Evolutionary conservation across 2,113 vertebrate genomes (phyloP).

Genomic region (Mus spicilegus): DNA sequence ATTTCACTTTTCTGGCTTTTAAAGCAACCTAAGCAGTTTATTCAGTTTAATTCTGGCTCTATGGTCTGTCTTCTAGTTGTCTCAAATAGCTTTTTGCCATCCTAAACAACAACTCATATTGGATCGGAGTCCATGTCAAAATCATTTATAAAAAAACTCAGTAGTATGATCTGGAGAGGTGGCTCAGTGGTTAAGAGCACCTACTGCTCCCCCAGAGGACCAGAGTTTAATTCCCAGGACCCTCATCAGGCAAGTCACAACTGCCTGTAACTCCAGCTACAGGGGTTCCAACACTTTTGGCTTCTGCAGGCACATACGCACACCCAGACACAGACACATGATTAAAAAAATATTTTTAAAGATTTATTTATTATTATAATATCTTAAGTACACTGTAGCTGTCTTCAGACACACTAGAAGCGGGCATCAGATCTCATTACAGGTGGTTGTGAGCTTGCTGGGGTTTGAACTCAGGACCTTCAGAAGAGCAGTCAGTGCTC

Average conservation of each 20-base stretch:
- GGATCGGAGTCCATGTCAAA: background rate
- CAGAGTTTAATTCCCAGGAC: background rate
- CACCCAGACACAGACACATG: background rate
- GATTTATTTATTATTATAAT: too few species aligned
- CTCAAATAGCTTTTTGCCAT: background rate
- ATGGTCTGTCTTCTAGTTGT: conserved; percentile 11
- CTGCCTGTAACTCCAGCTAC: background rate
- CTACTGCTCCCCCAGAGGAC: background rate
- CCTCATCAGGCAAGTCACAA: too few species aligned
- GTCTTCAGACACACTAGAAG: too few species aligned
- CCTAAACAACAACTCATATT: background rate
- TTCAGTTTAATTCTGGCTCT: conserved; percentile 26
- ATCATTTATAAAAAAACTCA: background rate
- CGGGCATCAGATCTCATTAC: too few species aligned
- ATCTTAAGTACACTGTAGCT: too few species aligned
- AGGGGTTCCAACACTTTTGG: background rate
- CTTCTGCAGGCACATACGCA: background rate
- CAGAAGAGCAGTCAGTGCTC: too few species aligned
- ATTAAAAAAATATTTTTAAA: background rate
- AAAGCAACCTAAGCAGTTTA: background rate
- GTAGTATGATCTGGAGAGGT: background rate
- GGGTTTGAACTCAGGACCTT: too few species aligned
- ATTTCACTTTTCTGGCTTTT: conserved; percentile 38
- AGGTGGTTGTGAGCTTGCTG: too few species aligned
- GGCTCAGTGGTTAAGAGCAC: background rate